phyloP scores from a whole-genome alignment of 2,113 vertebrate species.

The Cephalopterus ornatus region DNA sequence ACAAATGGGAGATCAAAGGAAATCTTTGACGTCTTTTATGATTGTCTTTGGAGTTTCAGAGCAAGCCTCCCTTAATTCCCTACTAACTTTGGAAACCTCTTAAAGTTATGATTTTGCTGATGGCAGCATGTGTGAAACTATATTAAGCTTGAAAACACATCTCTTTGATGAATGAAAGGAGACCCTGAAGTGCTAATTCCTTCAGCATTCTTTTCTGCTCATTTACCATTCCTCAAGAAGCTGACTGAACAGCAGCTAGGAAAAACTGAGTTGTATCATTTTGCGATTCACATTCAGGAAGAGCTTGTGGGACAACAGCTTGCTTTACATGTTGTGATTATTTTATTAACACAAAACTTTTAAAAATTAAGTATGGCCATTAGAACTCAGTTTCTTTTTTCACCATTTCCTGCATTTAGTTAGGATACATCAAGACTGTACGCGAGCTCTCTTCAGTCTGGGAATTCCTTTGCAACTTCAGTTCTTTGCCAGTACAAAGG shows the following conservation, averaged over 20 bases:
- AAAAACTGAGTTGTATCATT: not conserved
- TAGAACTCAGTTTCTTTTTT: not conserved
- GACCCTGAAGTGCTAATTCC: constrained; percentile 44
- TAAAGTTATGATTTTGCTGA: constrained; percentile 37
- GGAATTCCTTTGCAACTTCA: not conserved
- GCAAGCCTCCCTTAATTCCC: not conserved
- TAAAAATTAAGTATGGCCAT: not conserved
- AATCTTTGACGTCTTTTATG: not conserved
- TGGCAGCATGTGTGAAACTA: constrained; percentile 17
- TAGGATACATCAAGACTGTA: not conserved
- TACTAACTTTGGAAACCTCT: constrained; percentile 21
- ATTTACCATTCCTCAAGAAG: not conserved
- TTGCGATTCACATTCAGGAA: not conserved
- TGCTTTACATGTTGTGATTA: not conserved
- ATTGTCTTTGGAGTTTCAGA: constrained; percentile 17
- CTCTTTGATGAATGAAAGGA: constrained; percentile 42
- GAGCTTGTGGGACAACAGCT: not conserved
- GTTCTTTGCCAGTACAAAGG: not conserved
- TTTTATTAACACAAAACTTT: not conserved
- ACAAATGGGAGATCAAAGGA: constrained; percentile 43
- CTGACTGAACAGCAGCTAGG: not conserved
- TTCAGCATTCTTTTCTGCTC: not conserved
- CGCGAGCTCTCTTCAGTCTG: not conserved
- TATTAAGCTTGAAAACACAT: constrained; percentile 21
- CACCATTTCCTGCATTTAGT: not conserved